phyloP scores from a whole-genome alignment of 2,113 vertebrate genomes.

The Proteles cristata region DNA sequence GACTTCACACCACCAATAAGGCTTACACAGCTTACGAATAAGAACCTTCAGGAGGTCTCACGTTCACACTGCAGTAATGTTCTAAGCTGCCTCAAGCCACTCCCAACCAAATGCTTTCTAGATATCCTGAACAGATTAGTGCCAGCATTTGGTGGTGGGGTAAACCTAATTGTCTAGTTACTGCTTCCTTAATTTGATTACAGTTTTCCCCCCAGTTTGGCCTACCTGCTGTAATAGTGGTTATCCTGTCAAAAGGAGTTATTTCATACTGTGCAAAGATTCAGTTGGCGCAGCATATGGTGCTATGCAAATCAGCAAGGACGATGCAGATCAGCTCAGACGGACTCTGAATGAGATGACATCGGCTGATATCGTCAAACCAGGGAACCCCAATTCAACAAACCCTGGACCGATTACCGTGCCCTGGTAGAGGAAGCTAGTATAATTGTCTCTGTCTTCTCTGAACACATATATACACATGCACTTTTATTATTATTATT shows the following conservation, averaged over 20 bases:
- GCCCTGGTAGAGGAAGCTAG: not conserved
- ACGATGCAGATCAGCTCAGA: not conserved
- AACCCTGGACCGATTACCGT: not conserved
- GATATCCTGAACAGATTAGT: conserved; percentile 23
- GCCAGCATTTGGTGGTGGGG: conserved; percentile 10
- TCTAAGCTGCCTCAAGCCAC: not conserved
- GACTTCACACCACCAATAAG: not conserved
- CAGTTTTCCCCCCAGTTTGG: not conserved
- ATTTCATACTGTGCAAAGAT: conserved; percentile 63
- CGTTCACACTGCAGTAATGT: not conserved
- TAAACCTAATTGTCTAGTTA: conserved; percentile 59
- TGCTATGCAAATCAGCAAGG: conserved; percentile 49
- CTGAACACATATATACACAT: not conserved
- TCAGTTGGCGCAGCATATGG: conserved; percentile 59
- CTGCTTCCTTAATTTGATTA: conserved; percentile 66
- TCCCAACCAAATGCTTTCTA: not conserved
- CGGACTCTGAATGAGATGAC: not conserved
- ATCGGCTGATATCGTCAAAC: conserved; percentile 27
- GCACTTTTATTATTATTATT: not conserved
- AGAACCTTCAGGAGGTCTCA: not conserved
- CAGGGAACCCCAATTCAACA: not conserved
- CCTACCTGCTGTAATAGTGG: conserved; percentile 70
- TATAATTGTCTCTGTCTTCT: not conserved
- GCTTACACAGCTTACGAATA: not conserved
- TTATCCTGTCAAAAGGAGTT: conserved; percentile 73